Evolutionary conservation across 1,140 invertebrate genomes (phyloP).

Genomic region (Magallana ariakensis): DNA sequence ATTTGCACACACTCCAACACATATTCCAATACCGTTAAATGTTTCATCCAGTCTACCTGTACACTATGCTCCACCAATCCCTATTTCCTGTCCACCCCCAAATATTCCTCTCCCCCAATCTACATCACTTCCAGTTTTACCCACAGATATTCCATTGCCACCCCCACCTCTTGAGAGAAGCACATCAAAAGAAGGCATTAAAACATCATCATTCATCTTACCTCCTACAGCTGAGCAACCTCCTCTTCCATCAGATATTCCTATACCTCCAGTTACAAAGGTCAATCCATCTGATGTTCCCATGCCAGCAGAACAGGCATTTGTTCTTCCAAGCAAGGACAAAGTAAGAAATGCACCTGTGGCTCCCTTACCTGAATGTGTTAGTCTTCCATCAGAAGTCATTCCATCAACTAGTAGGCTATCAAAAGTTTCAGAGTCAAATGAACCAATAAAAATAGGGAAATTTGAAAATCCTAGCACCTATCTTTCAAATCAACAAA

Average conservation of each 20-base stretch:
- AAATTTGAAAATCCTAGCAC: background rate
- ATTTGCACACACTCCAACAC: background rate
- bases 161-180: constrained; percentile 3
- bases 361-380: background rate
- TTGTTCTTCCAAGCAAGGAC: background rate
- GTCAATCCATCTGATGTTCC: background rate
- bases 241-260: background rate
- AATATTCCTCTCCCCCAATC: background rate
- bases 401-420: no score
- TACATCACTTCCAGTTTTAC: background rate
- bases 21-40: background rate
- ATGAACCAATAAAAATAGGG: background rate
- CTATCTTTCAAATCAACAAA: background rate
- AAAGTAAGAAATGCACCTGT: background rate
- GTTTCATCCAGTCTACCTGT: background rate
- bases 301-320: background rate
- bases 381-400: constrained; percentile 30
- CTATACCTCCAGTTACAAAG: background rate
- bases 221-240: background rate
- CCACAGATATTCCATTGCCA: constrained; percentile 22
- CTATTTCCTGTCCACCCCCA: background rate
- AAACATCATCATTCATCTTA: background rate
- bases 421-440: background rate
- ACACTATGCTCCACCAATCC: background rate
- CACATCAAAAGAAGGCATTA: background rate